phyloP scores from a whole-genome alignment of 1,140 invertebrate species.

The Pemphigus obesinymphae region DNA sequence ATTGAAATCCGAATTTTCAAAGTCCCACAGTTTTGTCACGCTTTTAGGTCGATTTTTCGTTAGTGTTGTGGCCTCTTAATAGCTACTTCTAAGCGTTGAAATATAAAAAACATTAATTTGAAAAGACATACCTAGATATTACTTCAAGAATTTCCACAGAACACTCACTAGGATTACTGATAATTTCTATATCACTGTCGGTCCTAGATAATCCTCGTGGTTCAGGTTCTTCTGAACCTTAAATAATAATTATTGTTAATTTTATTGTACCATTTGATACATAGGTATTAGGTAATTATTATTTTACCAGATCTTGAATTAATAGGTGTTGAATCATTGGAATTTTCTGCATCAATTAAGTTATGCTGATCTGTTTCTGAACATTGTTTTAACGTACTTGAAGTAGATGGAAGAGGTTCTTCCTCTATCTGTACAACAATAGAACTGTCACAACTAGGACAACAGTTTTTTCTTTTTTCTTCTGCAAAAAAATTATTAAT shows the following conservation, averaged over 20 bases:
- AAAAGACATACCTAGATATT: slow-evolving; percentile 43
- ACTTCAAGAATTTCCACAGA: slow-evolving; percentile 62
- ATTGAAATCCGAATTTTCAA: too few relatives aligned
- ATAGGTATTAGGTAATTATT: too few relatives aligned
- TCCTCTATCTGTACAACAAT: slow-evolving; percentile 55
- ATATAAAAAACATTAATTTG: not conserved
- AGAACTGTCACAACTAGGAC: slow-evolving; percentile 58
- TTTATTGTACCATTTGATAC: not conserved
- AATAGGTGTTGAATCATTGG: slow-evolving; percentile 2
- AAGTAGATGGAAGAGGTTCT: slow-evolving; percentile 43
- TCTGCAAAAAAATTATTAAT: slow-evolving; percentile 43
- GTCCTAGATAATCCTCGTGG: slow-evolving; percentile 48
- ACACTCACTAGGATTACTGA: slow-evolving; percentile 64
- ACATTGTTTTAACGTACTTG: not conserved
- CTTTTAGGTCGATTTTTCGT: too few relatives aligned
- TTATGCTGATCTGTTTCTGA: not conserved
- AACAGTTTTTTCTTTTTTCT: slow-evolving; percentile 52
- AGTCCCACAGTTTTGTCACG: too few relatives aligned
- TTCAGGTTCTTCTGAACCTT: slow-evolving; percentile 50
- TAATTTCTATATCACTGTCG: slow-evolving; percentile 61
- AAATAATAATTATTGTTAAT: slow-evolving; percentile 48
- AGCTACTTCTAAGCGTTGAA: not conserved
- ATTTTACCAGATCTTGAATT: slow-evolving; percentile 15
- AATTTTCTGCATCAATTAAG: not conserved
- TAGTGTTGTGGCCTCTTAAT: too few relatives aligned